Base-by-base conservation (phyloP, 2,888 invertebrate genomes). In the Eulithis prunata region DNA sequence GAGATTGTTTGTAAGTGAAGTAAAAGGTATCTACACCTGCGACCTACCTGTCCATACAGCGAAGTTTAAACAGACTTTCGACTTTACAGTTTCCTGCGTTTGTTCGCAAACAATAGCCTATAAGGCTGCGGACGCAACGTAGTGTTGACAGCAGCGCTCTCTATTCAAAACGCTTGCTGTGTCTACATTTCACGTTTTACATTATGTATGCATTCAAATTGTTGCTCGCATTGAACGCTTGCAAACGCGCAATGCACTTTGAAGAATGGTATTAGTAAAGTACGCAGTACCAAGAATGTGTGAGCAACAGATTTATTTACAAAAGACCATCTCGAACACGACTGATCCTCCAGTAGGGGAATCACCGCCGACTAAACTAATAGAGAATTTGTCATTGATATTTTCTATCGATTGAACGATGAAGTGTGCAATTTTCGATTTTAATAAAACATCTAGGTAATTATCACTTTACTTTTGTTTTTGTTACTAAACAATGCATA, bases 81-180 rank as follows among this genome's bases (percentile, higher is more conserved):
- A 90, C 86, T 90, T 87, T 87, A 88, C 88, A 87, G 90, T 92
- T 92, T 93, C 93, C 93, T 91, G 90, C 87, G 85, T 90, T 91
- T 91, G 91, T 90, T 87, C 81, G 74, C 80, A 78, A 89, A 93
- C 91, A 92, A 93, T 91, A 83, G 90, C 82, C 87, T 75, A 86
- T 90, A 90, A 89, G 85, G 81, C 81, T 78, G 82, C 78, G 73
- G 78, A 79, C 82, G 83, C 82, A 77, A 77, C 76, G 70, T 76
- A 69, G 78, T 77, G 82, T 79, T 82, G 86, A 84, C 86, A 85
- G 77, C 75, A 84, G 84, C 57, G 85, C 80, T 84, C 82, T 79
- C 88, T 84, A 88, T 89, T 88, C 88, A 90, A 83, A 84, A 75
- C 78, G 66, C 54, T 79, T 80, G 76, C 81, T 78, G 72, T 79